A percentile compares a stretch with the other conserved stretches of the same genome.
Evolutionary conservation across 2,888 invertebrate species (phyloP).

Genomic region (Lucinisca nassula): DNA sequence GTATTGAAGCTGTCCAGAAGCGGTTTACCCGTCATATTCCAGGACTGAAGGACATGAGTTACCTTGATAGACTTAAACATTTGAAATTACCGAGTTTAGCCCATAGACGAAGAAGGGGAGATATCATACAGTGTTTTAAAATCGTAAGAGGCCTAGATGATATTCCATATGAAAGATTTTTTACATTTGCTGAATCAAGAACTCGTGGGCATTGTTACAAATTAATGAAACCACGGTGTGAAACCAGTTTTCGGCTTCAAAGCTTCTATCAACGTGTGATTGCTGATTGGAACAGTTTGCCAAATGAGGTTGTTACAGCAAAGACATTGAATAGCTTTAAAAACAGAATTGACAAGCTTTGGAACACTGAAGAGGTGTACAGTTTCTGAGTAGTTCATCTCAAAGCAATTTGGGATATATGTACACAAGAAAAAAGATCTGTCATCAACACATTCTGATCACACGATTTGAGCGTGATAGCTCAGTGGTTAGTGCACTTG

Average conservation of each 20-base stretch:
- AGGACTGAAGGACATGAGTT: slow-evolving; percentile 2
- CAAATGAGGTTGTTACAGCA: too few relatives aligned
- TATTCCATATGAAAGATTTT: background rate
- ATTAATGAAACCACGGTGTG: background rate
- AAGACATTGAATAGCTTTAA: too few relatives aligned
- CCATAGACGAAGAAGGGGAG: slow-evolving; percentile 22
- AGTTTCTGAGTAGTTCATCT: too few relatives aligned
- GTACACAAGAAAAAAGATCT: too few relatives aligned
- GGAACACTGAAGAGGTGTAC: too few relatives aligned
- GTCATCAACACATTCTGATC: too few relatives aligned
- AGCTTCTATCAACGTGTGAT: too few relatives aligned
- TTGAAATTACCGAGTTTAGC: slow-evolving; percentile 27
- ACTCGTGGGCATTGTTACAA: background rate
- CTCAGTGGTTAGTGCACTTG: too few relatives aligned
- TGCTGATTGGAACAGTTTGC: too few relatives aligned
- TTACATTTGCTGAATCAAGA: background rate
- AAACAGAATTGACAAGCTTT: too few relatives aligned
- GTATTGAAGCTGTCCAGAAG: slow-evolving; percentile 20
- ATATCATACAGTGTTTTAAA: slow-evolving; percentile 26
- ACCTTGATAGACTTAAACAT: slow-evolving; percentile 11
- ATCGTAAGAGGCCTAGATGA: slow-evolving; percentile 12
- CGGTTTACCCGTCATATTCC: slow-evolving; percentile 7
- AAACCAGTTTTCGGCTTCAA: background rate
- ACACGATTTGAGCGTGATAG: too few relatives aligned
- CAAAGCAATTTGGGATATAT: too few relatives aligned